phyloP scores from a whole-genome alignment of 2,888 invertebrate genomes.

The Microctonus aethiopoides region DNA sequence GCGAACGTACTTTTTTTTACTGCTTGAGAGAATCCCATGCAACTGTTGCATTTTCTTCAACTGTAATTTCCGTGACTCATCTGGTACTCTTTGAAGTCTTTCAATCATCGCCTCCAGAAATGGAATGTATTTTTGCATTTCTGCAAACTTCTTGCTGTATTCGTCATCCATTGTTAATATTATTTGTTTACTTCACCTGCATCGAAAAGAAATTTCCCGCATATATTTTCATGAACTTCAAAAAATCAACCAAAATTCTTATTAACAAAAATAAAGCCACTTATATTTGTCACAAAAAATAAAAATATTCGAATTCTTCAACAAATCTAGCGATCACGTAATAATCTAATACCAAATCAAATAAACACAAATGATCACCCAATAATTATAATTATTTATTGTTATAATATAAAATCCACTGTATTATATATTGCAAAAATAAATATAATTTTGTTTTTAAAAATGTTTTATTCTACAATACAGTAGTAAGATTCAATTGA shows the following conservation, averaged over 20 bases:
- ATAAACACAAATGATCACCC: too few species aligned
- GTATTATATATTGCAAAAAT: too few species aligned
- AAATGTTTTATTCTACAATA: too few species aligned
- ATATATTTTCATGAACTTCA: not conserved
- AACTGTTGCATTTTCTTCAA: constrained; percentile 74
- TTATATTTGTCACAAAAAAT: too few species aligned
- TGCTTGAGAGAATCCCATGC: constrained; percentile 73
- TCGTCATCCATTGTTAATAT: constrained; percentile 62
- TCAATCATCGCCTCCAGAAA: constrained; percentile 78
- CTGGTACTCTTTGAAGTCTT: constrained; percentile 71
- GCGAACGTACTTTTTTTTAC: constrained; percentile 72
- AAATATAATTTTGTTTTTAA: too few species aligned
- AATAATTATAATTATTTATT: too few species aligned
- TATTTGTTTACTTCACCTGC: constrained; percentile 43
- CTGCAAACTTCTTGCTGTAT: constrained; percentile 74
- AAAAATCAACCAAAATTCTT: not conserved
- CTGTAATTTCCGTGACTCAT: constrained; percentile 68
- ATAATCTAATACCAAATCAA: too few species aligned
- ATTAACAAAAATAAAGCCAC: too few species aligned
- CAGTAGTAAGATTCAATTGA: too few species aligned
- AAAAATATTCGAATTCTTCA: too few species aligned
- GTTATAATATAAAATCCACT: too few species aligned
- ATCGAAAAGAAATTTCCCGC: constrained; percentile 33
- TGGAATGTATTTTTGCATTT: constrained; percentile 79
- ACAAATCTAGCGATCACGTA: too few species aligned